phyloP scores from a whole-genome alignment of 2,113 vertebrate species.

The Salminus brasiliensis region DNA sequence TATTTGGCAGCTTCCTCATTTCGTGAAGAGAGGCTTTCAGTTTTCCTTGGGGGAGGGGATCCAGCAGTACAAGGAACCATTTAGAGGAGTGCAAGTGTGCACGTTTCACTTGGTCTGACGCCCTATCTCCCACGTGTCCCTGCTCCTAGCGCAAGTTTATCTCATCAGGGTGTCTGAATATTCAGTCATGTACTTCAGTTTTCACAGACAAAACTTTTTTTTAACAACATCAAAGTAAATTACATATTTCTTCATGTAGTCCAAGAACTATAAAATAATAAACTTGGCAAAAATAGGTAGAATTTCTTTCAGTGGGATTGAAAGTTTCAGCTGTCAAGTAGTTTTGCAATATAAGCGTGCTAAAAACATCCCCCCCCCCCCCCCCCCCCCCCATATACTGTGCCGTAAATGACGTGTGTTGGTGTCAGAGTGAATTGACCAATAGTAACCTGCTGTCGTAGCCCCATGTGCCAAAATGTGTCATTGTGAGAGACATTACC shows the following conservation, averaged over 20 bases:
- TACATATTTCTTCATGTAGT: neutral
- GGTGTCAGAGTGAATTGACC: neutral
- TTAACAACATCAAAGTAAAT: neutral
- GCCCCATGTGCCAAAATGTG: neutral
- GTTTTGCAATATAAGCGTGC: neutral
- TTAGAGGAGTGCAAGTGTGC: neutral
- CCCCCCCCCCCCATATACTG: neutral
- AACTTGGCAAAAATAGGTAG: neutral
- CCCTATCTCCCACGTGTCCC: neutral
- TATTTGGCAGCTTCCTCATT: neutral
- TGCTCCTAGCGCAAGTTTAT: neutral
- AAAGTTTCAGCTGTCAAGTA: neutral
- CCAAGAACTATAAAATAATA: too few species aligned
- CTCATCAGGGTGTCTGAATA: neutral
- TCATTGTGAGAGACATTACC: constrained; percentile 21
- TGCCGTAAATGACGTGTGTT: neutral
- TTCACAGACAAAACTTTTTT: neutral
- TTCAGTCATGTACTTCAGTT: neutral
- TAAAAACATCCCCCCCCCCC: neutral
- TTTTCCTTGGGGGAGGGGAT: constrained; percentile 7
- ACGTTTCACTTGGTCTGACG: constrained; percentile 6
- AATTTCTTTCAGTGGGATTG: neutral
- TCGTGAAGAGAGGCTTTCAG: neutral
- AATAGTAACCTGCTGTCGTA: neutral
- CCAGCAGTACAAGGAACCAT: neutral